These are phyloP conservation scores for Neosilurus mollespiculum DNA, from an alignment of 2,797 vertebrate genomes.

Conservation along the genomic window DNA sequence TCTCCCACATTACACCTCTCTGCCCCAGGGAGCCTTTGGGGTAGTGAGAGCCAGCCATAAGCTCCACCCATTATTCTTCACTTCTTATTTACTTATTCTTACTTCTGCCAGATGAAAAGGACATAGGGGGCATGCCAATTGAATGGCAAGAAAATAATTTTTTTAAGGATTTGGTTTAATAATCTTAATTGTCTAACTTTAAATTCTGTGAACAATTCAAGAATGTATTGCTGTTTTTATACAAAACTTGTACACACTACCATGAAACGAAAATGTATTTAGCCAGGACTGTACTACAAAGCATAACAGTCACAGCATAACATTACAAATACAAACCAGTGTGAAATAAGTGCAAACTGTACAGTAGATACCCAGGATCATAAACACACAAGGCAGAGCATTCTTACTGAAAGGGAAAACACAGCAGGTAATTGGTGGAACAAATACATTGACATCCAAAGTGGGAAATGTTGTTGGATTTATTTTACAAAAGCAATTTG, in stretches of 20 bases:
- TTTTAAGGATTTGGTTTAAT: not conserved
- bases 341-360: not conserved
- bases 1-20: slow-evolving; percentile 51
- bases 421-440: not conserved
- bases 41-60: slow-evolving; percentile 10
- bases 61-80: not conserved
- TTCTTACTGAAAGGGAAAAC: not conserved
- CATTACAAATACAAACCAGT: not conserved
- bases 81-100: not conserved
- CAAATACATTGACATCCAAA: not conserved
- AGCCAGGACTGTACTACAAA: not conserved
- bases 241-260: not conserved
- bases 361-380: not conserved
- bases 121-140: not conserved
- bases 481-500: not conserved
- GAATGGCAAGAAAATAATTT: not conserved
- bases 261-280: not conserved
- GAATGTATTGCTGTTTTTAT: not conserved
- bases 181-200: not conserved
- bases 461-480: not conserved
- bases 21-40: slow-evolving; percentile 60
- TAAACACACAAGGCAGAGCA: not conserved
- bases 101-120: not conserved
- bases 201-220: not conserved
- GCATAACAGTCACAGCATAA: not conserved